Evolutionary conservation across 2,888 invertebrate species (phyloP).

Genomic region (Noctua janthe): DNA sequence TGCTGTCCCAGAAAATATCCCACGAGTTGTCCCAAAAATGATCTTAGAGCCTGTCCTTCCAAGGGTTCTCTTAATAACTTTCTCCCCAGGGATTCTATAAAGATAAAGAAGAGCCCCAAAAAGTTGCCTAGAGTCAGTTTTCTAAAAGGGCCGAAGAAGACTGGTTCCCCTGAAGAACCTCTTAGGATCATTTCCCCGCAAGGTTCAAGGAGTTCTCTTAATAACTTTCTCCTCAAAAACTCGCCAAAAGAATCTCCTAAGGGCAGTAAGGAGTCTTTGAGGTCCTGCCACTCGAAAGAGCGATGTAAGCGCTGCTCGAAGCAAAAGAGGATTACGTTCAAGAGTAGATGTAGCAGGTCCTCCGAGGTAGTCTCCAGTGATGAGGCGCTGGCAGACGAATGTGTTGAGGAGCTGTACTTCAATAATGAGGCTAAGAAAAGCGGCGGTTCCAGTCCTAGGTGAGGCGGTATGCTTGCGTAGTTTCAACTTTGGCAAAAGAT

Average conservation of each 20-base stretch:
- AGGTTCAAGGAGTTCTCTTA: conserved; percentile 36
- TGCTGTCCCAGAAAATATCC: not conserved
- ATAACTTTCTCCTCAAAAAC: not conserved
- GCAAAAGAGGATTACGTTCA: conserved; percentile 14
- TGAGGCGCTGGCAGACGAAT: conserved; percentile 14
- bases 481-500: not conserved
- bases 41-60: not conserved
- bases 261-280: not conserved
- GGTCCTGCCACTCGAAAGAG: not conserved
- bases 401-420: conserved; percentile 43
- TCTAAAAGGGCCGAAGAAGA: not conserved
- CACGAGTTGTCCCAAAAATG: not conserved
- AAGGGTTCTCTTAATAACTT: conserved; percentile 11
- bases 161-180: not conserved
- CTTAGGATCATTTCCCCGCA: not conserved
- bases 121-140: conserved; percentile 3
- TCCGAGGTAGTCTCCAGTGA: conserved; percentile 2
- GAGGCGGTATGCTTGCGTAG: conserved; percentile 18
- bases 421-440: conserved; percentile 41
- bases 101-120: not conserved
- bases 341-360: conserved; percentile 2
- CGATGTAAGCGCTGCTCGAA: conserved; percentile 15
- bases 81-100: conserved; percentile 19
- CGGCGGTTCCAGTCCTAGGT: conserved; percentile 43
- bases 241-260: not conserved